Evolutionary conservation across 2,888 invertebrate genomes (phyloP).

Genomic region (Drosophila nr. fundita): DNA sequence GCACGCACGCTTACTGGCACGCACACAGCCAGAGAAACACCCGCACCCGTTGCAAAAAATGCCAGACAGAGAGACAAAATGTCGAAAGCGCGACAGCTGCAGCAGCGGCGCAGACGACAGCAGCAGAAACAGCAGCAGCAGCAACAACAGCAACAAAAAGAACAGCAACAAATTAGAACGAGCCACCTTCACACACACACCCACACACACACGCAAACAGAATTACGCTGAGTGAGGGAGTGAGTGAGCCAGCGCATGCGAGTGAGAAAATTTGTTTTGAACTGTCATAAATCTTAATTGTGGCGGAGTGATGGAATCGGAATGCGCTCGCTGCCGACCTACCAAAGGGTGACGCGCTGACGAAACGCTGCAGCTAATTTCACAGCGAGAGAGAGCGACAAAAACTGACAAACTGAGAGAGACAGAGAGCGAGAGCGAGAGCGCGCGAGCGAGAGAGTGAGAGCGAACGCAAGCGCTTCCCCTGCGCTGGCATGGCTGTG

Average conservation of each 20-base stretch:
- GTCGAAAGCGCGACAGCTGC: conserved; percentile 73
- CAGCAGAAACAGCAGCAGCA: conserved; percentile 29
- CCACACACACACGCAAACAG: conserved; percentile 25
- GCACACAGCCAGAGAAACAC: conserved; percentile 33
- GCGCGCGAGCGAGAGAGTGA: conserved; percentile 12
- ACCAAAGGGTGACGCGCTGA: conserved; percentile 64
- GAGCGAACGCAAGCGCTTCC: conserved; percentile 48
- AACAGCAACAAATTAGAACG: conserved; percentile 68
- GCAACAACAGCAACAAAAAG: conserved; percentile 34
- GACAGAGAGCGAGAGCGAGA: not conserved
- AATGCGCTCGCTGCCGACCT: conserved; percentile 47
- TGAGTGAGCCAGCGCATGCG: conserved; percentile 75
- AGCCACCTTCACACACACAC: conserved; percentile 48
- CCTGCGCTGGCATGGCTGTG: conserved; percentile 63
- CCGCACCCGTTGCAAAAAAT: conserved; percentile 59
- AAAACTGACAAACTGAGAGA: not conserved
- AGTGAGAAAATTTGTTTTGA: conserved; percentile 80
- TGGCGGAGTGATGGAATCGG: conserved; percentile 79
- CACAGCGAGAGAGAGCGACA: conserved; percentile 17
- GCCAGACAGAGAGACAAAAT: conserved; percentile 71
- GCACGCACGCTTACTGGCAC: conserved; percentile 9
- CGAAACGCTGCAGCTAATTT: conserved; percentile 66
- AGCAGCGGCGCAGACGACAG: conserved; percentile 48
- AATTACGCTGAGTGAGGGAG: conserved; percentile 23
- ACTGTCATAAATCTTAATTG: conserved; percentile 85